A percentile compares a stretch with the other conserved stretches of the same genome.
Evolutionary conservation across 1,140 invertebrate genomes (phyloP).

Genomic region (Zophobas atratus): DNA sequence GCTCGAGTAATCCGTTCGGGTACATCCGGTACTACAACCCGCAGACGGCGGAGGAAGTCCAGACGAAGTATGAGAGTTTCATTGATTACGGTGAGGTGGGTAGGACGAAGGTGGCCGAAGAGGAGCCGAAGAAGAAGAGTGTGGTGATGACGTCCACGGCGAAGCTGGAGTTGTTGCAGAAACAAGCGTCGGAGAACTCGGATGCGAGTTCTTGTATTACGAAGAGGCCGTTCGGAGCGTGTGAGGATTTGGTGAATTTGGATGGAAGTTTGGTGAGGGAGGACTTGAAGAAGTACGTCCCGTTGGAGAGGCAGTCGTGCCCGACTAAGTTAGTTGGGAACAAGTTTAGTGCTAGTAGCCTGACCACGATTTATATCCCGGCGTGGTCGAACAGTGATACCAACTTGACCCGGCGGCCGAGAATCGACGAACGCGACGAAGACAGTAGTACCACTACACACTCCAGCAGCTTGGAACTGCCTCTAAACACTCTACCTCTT

Average conservation of each 20-base stretch:
- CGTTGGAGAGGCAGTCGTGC: constrained; percentile 65
- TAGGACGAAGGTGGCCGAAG: constrained; percentile 47
- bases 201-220: constrained; percentile 73
- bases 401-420: constrained; percentile 50
- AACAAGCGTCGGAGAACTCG: constrained; percentile 73
- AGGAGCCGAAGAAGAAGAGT: constrained; percentile 59
- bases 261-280: constrained; percentile 69
- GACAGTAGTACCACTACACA: constrained; percentile 65
- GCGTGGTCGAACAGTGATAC: constrained; percentile 68
- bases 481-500: constrained; percentile 67
- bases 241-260: constrained; percentile 77
- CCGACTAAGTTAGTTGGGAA: constrained; percentile 73
- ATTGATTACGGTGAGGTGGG: constrained; percentile 67
- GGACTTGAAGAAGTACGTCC: constrained; percentile 55
- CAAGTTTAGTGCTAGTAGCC: constrained; percentile 70
- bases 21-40: constrained; percentile 77
- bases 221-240: constrained; percentile 72
- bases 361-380: constrained; percentile 72
- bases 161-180: constrained; percentile 66
- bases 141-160: constrained; percentile 69
- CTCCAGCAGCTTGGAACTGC: constrained; percentile 72
- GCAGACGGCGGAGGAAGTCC: constrained; percentile 61
- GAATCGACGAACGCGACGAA: constrained; percentile 28
- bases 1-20: constrained; percentile 73
- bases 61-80: constrained; percentile 68